Evolutionary conservation across 2,797 vertebrate species (phyloP).

Genomic region (Podargus strigoides): DNA sequence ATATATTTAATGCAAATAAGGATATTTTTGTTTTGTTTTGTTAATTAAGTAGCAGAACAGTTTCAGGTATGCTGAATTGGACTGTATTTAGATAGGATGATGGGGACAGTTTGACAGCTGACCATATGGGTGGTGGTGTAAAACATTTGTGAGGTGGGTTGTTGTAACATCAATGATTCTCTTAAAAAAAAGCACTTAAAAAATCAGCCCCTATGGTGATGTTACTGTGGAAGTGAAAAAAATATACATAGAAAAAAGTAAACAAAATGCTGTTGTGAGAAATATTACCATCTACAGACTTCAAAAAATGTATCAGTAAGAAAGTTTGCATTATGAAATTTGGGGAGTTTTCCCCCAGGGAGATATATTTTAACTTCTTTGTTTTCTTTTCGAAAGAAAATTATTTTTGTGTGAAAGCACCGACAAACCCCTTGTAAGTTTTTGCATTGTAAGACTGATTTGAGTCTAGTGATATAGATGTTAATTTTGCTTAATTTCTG

Average conservation of each 20-base stretch:
- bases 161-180: neutral
- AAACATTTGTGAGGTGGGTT: neutral
- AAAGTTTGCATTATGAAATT: neutral
- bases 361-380: neutral
- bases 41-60: neutral
- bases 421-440: neutral
- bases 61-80: neutral
- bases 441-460: neutral
- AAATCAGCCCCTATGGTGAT: neutral
- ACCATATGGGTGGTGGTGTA: neutral
- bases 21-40: neutral
- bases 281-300: neutral
- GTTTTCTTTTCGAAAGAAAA: neutral
- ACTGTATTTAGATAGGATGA: neutral
- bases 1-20: neutral
- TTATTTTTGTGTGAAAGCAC: neutral
- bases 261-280: neutral
- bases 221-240: neutral
- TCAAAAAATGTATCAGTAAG: neutral
- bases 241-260: neutral
- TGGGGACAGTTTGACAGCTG: neutral
- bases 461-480: neutral
- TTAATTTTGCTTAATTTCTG: neutral
- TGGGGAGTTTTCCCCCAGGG: neutral
- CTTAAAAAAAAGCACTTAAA: neutral